phyloP scores from a whole-genome alignment of 2,797 vertebrate genomes.

The Anisognathus igniventris region DNA sequence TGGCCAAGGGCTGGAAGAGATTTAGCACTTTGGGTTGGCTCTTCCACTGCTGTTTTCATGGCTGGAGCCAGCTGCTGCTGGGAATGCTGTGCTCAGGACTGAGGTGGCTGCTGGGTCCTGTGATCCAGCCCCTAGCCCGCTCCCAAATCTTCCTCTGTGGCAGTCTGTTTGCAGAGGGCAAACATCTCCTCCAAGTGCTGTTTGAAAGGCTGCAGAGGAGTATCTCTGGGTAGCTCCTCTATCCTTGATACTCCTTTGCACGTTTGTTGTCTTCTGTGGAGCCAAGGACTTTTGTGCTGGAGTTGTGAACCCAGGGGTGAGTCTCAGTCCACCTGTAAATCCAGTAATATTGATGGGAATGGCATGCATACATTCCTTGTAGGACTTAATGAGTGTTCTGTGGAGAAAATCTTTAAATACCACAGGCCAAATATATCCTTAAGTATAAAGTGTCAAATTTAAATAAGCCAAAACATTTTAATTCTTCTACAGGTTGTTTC shows the following conservation, averaged over 20 bases:
- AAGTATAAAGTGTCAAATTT: not conserved
- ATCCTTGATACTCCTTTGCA: not conserved
- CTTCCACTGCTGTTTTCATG: rapidly evolving
- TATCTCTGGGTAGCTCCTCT: not conserved
- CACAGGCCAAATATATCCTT: not conserved
- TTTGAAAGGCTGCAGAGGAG: not conserved
- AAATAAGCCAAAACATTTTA: not conserved
- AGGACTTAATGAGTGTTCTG: not conserved
- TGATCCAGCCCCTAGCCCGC: not conserved
- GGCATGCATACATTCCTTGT: not conserved
- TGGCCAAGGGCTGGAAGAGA: not conserved
- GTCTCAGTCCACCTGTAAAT: not conserved
- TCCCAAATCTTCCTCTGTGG: not conserved
- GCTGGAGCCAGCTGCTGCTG: rapidly evolving
- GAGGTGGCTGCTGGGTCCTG: not conserved
- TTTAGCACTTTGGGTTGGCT: not conserved
- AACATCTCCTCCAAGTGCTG: not conserved
- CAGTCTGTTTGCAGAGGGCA: not conserved
- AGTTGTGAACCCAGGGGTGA: not conserved
- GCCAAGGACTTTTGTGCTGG: not conserved
- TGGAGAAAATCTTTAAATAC: not conserved
- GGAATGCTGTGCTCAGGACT: not conserved
- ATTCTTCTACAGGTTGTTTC: not conserved
- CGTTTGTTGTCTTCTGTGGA: not conserved
- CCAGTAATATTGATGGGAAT: not conserved